Evolutionary conservation across 2,113 vertebrate species (phyloP).

Genomic region (Apteryx mantelli): DNA sequence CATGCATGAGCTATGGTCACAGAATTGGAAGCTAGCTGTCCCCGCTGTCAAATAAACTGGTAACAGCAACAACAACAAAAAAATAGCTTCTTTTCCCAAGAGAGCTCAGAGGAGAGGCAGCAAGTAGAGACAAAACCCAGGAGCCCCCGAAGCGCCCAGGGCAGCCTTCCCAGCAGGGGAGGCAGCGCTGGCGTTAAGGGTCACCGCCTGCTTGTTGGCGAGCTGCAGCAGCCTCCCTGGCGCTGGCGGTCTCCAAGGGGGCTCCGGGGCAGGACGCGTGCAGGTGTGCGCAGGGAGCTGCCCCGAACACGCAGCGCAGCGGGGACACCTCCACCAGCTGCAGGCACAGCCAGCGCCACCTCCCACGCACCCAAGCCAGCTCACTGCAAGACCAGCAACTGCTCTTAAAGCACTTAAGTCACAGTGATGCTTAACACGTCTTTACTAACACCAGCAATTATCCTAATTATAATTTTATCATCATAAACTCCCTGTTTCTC

Average conservation of each 20-base stretch:
- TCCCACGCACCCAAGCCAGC: not conserved
- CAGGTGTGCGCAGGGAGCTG: constrained; percentile 15
- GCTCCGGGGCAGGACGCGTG: not conserved
- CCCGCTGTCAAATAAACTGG: not conserved
- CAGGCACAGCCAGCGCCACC: not conserved
- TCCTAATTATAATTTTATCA: not conserved
- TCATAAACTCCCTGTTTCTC: not conserved
- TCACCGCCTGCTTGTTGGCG: no score
- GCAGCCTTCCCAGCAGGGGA: not conserved
- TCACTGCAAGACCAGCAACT: not conserved
- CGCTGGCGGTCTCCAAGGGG: not conserved
- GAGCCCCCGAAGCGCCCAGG: not conserved
- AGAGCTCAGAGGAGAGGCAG: not conserved
- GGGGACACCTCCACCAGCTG: not conserved
- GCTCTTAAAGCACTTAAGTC: not conserved
- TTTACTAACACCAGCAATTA: not conserved
- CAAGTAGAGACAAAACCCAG: not conserved
- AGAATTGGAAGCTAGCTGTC: not conserved
- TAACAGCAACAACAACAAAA: not conserved
- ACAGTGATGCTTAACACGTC: not conserved
- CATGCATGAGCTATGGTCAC: not conserved
- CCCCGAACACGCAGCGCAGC: no score
- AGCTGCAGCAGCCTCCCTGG: not conserved
- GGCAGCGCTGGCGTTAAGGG: not conserved
- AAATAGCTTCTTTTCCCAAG: not conserved